Evolutionary conservation across 2,113 vertebrate genomes (phyloP), one percentile per base, ranked within the genome.

Genomic region (Dipodomys stephensi): DNA sequence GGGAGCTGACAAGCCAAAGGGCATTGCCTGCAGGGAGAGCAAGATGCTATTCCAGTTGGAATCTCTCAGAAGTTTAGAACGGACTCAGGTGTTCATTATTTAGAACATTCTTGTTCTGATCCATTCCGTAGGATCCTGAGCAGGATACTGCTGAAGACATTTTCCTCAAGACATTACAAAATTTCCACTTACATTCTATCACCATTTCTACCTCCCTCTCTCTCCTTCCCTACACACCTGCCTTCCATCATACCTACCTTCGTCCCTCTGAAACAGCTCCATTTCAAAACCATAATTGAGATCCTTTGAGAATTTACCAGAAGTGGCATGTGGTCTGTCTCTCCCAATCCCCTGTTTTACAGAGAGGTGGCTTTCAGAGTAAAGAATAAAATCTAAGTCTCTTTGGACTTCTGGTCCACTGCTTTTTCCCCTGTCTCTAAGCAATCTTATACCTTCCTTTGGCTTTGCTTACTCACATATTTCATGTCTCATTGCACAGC

Each of bases 181-280:
- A 49, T 39, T 18, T 60, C 64, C 80, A 72, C 79, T 72, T 80
- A 60, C 72, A 88, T 90, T 92, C 72, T 35, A 92, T 13, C 30
- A 30, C 9, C 44, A 6, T 84, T 81, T 76, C 53, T 90, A 83
- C n/a, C 1, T n/a, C 18, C 39, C n/a, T 20, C 25, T 0, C 4
- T 20, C 49, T 60, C 4, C 0, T 11, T 30, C 13, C 28, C 2
- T 13, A 0, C 16, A 9, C 7, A 0, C 46, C 3, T 3, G 4
- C 20, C 15, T 28, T 4, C 23, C 12, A 11, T 8, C 27, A 13
- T 27, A 19, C 11, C n/a, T 65, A 49, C 49, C 49, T 62, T 28
- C 35, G 15, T 46, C n/a, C 32, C 25, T 65, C 30, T 1, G 2
- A 39, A 65, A 83, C 15, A 83, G 16, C 30, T 83, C 30, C 65